Percentiles rank a stretch among this genome's conserved stretches.
Conservation (phyloP, 1,140 invertebrate genomes). For the Sweltsa coloradensis region DNA sequence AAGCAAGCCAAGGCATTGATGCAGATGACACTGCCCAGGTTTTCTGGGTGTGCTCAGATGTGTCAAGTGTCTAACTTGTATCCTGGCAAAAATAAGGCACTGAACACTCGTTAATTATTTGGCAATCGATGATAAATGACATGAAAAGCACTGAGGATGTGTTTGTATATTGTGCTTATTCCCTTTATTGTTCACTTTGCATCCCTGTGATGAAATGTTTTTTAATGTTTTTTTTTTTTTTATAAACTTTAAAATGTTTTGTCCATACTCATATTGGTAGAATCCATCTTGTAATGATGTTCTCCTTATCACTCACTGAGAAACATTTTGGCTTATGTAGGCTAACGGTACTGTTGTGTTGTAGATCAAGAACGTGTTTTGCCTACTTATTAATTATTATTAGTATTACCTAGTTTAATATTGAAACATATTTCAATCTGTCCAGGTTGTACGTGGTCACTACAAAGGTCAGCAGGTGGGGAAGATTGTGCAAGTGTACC, state of each 20-base stretch:
- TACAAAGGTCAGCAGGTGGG: conserved; percentile 98
- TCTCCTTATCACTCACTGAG: no score
- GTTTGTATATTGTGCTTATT: background rate
- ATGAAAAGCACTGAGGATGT: background rate
- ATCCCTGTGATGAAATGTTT: no score
- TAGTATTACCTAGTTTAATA: background rate
- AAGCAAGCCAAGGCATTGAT: background rate
- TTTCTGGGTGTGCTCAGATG: conserved; percentile 19
- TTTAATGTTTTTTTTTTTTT: no score
- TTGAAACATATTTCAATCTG: conserved; percentile 19
- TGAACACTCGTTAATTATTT: conserved; percentile 25
- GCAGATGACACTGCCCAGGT: conserved; percentile 14
- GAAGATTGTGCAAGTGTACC: conserved; percentile 95
- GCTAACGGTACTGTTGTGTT: no score
- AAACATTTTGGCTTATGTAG: no score
- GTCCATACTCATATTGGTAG: no score
- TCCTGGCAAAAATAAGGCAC: conserved; percentile 42
- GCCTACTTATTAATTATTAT: background rate
- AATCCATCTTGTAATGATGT: no score
- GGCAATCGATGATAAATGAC: no score
- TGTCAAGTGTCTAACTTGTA: conserved; percentile 17
- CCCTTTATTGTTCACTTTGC: background rate
- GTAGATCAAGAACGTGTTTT: no score
- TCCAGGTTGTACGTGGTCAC: conserved; percentile 88
- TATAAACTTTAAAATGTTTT: no score